Base-by-base conservation (phyloP, 2,888 invertebrate genomes). In the Seira musarum region DNA sequence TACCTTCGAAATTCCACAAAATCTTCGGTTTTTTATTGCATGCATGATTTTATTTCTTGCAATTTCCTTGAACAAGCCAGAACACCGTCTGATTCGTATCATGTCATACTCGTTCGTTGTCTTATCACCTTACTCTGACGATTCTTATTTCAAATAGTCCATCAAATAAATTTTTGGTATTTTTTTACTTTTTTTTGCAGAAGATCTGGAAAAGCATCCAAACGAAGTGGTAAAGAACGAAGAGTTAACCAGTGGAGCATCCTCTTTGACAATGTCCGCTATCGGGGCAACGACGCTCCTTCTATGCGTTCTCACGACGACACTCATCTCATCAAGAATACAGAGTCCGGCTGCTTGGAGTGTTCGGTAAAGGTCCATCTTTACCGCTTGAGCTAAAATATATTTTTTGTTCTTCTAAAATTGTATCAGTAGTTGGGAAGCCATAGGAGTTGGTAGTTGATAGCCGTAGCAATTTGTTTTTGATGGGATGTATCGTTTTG, bases 191-290 rank as follows among this genome's bases (percentile, higher is more conserved):
- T 82, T 86, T 86, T 87, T 89, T 89, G 63, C 92, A 93, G 95
- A 94, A 91, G 94, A 94, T 89, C 94, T 94, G 88, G 95, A 95
- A 88, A 95, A 95, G 89, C 93, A 94, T 89, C 95, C 94, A 81
- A 96, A 96, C 90, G 96, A 96, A 90, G 96, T 96, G 87, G 95
- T 96, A 87, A 96, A 96, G 91, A 96, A 96, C 89, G 96, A 96
- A 90, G 96, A 95, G 91, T 90, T 96, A 88, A 95, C 95, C 25
- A 86, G 86, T 74, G 78, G 84, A 69, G 79, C 72, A 46, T 70
- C 75, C 53, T 74, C 80, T 8, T 70, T 69, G 65, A 46, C 66
- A n/a, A 24, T 72, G 68, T 6, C 6, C 19, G 61, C 60, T 22
- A 25, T 65, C 15, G 49, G 64, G 57, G 57, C 78, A 60, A 79